These are phyloP conservation scores for Nesoenas mayeri DNA, from an alignment of 2,113 vertebrate genomes.

Conservation along the genomic window DNA sequence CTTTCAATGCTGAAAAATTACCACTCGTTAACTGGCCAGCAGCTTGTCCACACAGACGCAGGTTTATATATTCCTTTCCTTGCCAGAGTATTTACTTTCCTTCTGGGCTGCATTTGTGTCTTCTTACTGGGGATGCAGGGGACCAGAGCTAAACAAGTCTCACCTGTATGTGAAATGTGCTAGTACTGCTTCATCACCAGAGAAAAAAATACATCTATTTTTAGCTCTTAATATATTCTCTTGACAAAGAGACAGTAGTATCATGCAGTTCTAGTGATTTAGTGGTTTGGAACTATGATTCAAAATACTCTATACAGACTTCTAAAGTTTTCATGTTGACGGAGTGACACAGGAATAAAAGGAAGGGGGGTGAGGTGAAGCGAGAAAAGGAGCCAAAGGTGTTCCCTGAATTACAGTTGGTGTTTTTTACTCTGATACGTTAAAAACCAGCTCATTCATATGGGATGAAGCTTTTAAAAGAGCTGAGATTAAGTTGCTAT, in stretches of 20 bases:
- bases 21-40: background rate
- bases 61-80: background rate
- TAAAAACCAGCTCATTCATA: slow-evolving; percentile 48
- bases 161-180: background rate
- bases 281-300: background rate
- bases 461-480: slow-evolving; percentile 5
- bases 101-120: background rate
- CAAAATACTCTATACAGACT: background rate
- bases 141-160: background rate
- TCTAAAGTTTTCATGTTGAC: background rate
- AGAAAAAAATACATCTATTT: background rate
- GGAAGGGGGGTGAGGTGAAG: background rate
- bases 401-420: background rate
- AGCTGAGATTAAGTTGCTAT: slow-evolving; percentile 38
- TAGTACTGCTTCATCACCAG: background rate
- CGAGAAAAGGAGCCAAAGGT: slow-evolving; percentile 24
- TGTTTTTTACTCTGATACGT: slow-evolving; percentile 23
- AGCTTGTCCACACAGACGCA: background rate
- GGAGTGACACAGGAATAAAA: background rate
- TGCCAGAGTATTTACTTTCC: background rate
- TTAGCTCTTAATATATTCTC: slow-evolving; percentile 38
- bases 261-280: background rate
- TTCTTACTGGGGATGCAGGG: background rate
- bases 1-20: slow-evolving; percentile 8
- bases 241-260: slow-evolving; percentile 31